Percentiles rank a stretch among this genome's conserved stretches.
These are phyloP conservation scores for Brachyptera putata DNA, from an alignment of 2,888 invertebrate species.

Conservation along the genomic window DNA sequence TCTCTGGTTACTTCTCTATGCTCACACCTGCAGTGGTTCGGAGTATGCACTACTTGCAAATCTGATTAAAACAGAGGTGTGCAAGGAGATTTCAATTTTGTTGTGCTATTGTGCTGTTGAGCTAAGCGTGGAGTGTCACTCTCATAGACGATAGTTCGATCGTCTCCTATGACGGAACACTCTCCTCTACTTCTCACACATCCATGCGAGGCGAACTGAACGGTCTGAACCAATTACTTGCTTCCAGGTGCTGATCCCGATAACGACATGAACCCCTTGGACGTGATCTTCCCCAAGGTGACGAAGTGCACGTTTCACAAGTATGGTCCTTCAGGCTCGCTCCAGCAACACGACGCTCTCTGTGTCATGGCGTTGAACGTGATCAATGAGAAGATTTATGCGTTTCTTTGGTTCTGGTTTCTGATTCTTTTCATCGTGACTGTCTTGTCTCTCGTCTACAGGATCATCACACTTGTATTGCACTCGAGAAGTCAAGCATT, in stretches of 20 bases:
- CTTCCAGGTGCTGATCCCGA: conserved; percentile 15
- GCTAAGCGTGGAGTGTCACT: too few species aligned
- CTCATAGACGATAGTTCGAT: too few species aligned
- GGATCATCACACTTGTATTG: conserved; percentile 25
- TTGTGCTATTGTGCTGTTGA: too few species aligned
- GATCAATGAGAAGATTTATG: conserved; percentile 47
- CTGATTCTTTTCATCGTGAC: conserved; percentile 20
- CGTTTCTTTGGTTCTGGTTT: conserved; percentile 44
- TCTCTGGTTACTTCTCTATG: too few species aligned
- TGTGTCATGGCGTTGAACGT: conserved; percentile 48
- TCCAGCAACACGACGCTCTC: conserved; percentile 45
- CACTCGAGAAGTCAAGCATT: conserved; percentile 51
- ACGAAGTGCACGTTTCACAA: conserved; percentile 47
- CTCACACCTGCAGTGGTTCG: too few species aligned
- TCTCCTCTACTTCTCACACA: too few species aligned
- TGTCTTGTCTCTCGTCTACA: conserved; percentile 21
- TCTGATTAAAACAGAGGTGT: too few species aligned
- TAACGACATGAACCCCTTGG: conserved; percentile 29
- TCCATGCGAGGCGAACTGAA: too few species aligned
- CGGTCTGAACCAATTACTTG: too few species aligned
- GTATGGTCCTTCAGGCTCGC: conserved; percentile 46
- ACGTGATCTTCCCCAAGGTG: conserved; percentile 37
- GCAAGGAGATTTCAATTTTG: too few species aligned
- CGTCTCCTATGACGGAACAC: too few species aligned
- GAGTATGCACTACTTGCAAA: too few species aligned